These are phyloP conservation scores for Zeugodacus cucurbitae DNA, from an alignment of 1,140 invertebrate genomes.

Conservation along the genomic window DNA sequence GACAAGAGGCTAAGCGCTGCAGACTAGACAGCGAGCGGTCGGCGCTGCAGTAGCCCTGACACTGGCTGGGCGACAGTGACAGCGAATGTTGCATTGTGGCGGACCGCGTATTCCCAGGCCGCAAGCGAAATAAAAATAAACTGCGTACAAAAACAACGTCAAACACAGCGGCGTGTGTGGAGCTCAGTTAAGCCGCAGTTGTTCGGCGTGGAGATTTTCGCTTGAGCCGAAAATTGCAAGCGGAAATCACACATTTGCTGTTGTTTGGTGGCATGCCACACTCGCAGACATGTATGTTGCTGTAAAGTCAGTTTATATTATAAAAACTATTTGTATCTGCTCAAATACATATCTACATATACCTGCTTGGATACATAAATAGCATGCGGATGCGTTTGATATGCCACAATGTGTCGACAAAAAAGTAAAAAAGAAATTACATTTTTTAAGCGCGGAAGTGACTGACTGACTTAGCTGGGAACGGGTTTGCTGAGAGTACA, in stretches of 20 bases:
- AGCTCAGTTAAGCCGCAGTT: not conserved
- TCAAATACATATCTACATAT: not conserved
- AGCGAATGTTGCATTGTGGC: not conserved
- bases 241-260: slow-evolving; percentile 26
- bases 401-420: not conserved
- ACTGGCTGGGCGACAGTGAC: not conserved
- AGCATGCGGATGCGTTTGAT: slow-evolving; percentile 36
- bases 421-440: not conserved
- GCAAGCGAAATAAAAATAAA: not conserved
- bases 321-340: not conserved
- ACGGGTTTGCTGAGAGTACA: not conserved
- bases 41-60: not conserved
- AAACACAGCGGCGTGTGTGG: not conserved
- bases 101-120: not conserved
- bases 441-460: not conserved
- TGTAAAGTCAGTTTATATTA: not conserved
- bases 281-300: not conserved
- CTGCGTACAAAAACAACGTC: not conserved
- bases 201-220: not conserved
- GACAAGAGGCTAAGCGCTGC: not conserved
- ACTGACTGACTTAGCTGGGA: slow-evolving; percentile 22
- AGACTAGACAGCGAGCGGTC: not conserved
- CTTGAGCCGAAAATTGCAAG: slow-evolving; percentile 20
- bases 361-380: not conserved
- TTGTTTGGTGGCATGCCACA: slow-evolving; percentile 17